Evolutionary conservation across 2,888 invertebrate genomes (phyloP).

Genomic region (Microplitis manilae): DNA sequence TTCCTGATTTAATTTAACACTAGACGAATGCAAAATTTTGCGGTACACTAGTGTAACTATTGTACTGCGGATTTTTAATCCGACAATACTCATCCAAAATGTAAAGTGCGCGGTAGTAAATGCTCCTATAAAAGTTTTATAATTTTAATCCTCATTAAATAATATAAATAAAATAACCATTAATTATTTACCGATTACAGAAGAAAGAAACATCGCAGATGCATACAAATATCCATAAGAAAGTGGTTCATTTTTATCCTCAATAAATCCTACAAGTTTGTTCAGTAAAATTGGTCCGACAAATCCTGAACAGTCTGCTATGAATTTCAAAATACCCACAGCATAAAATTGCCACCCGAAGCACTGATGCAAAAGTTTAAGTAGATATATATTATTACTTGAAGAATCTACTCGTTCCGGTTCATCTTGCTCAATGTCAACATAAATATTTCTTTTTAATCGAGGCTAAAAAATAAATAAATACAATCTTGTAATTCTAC

Average conservation of each 20-base stretch:
- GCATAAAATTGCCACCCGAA: slow-evolving; percentile 89
- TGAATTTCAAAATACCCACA: slow-evolving; percentile 86
- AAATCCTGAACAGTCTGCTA: slow-evolving; percentile 88
- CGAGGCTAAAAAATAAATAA: slow-evolving; percentile 46
- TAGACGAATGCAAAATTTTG: slow-evolving; percentile 74
- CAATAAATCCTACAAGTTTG: slow-evolving; percentile 84
- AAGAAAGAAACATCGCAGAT: slow-evolving; percentile 77
- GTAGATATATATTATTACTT: slow-evolving; percentile 73
- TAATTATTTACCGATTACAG: slow-evolving; percentile 78
- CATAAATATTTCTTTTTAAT: slow-evolving; percentile 29
- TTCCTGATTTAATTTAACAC: slow-evolving; percentile 63
- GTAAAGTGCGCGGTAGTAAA: slow-evolving; percentile 91
- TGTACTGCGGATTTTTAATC: slow-evolving; percentile 89
- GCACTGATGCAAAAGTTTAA: slow-evolving; percentile 81
- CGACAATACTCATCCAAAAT: slow-evolving; percentile 87
- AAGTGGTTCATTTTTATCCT: slow-evolving; percentile 79
- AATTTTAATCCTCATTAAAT: background rate
- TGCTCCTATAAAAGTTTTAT: slow-evolving; percentile 75
- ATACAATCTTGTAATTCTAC: background rate
- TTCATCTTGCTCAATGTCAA: slow-evolving; percentile 38
- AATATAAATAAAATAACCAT: background rate
- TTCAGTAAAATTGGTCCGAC: slow-evolving; percentile 92
- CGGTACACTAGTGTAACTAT: slow-evolving; percentile 88
- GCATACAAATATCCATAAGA: slow-evolving; percentile 80
- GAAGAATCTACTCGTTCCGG: slow-evolving; percentile 47